These are phyloP conservation scores for Thyatira batis DNA, from an alignment of 2,888 invertebrate species.

Conservation along the genomic window DNA sequence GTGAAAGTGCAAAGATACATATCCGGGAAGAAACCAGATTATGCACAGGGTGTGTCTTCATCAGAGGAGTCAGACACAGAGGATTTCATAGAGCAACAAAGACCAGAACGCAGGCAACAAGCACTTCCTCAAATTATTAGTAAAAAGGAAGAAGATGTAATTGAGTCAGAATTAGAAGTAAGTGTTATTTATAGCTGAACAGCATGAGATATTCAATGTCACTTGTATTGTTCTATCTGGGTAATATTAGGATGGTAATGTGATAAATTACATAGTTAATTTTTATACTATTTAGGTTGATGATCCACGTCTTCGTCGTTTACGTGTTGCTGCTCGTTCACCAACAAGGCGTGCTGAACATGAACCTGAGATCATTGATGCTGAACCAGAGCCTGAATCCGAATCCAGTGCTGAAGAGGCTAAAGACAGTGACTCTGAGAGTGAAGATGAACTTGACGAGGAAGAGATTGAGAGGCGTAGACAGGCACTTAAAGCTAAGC, in stretches of 20 bases:
- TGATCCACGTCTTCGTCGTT: slow-evolving; percentile 91
- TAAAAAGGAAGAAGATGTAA: slow-evolving; percentile 60
- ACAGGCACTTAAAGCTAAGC: slow-evolving; percentile 76
- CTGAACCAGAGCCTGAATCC: slow-evolving; percentile 66
- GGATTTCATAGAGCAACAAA: slow-evolving; percentile 88
- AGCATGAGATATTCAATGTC: too few relatives aligned
- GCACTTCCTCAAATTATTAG: slow-evolving; percentile 58
- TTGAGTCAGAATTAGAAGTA: slow-evolving; percentile 75
- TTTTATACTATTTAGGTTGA: slow-evolving; percentile 79
- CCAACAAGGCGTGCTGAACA: slow-evolving; percentile 83
- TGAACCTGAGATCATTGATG: slow-evolving; percentile 73
- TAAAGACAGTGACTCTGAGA: slow-evolving; percentile 80
- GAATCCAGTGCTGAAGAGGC: slow-evolving; percentile 72
- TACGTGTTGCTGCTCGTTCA: slow-evolving; percentile 77
- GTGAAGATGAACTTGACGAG: slow-evolving; percentile 93
- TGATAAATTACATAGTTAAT: too few relatives aligned
- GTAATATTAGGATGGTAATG: too few relatives aligned
- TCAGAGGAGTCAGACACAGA: slow-evolving; percentile 95
- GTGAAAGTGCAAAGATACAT: slow-evolving; percentile 99
- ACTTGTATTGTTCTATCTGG: too few relatives aligned
- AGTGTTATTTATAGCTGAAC: slow-evolving; percentile 11
- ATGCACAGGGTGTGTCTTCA: slow-evolving; percentile 93
- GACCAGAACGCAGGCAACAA: slow-evolving; percentile 66
- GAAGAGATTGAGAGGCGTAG: slow-evolving; percentile 93
- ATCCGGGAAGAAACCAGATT: slow-evolving; percentile 98